Conservation (phyloP, 2,888 invertebrate genomes). For the Thera britannica region DNA sequence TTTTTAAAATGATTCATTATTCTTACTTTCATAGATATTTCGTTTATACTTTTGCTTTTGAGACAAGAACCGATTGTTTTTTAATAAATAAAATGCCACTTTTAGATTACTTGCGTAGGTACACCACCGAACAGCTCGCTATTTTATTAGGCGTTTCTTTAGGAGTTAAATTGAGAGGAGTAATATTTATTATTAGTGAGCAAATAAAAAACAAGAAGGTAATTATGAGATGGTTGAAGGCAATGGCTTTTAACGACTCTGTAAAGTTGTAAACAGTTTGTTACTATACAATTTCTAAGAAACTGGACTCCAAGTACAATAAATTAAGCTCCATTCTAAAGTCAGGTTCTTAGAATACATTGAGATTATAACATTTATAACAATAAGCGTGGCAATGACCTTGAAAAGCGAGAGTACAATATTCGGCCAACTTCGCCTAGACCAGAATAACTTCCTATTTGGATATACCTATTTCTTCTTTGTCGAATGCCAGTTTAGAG, state of each 20-base stretch:
- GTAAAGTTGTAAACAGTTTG: conserved; percentile 1
- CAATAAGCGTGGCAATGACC: conserved; percentile 15
- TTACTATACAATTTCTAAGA: conserved; percentile 12
- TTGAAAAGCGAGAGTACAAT: conserved; percentile 15
- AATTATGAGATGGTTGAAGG: no score
- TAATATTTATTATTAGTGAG: no score
- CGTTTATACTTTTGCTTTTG: neutral
- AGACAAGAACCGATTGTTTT: neutral
- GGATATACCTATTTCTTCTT: neutral
- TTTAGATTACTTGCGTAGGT: no score
- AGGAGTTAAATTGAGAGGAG: no score
- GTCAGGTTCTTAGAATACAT: conserved; percentile 5
- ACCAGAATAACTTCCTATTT: conserved; percentile 17
- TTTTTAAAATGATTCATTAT: conserved; percentile 8
- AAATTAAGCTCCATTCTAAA: neutral
- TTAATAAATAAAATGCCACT: no score
- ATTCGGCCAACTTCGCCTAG: neutral
- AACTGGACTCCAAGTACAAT: conserved; percentile 3
- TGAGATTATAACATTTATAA: conserved; percentile 13
- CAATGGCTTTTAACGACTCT: neutral
- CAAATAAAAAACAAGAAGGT: no score
- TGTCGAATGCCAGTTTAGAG: no score
- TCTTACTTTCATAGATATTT: neutral
- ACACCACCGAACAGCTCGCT: no score
- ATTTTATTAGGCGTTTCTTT: no score